Evolutionary conservation across 2,888 invertebrate species (phyloP).

Genomic region (Hydriomena furcata): DNA sequence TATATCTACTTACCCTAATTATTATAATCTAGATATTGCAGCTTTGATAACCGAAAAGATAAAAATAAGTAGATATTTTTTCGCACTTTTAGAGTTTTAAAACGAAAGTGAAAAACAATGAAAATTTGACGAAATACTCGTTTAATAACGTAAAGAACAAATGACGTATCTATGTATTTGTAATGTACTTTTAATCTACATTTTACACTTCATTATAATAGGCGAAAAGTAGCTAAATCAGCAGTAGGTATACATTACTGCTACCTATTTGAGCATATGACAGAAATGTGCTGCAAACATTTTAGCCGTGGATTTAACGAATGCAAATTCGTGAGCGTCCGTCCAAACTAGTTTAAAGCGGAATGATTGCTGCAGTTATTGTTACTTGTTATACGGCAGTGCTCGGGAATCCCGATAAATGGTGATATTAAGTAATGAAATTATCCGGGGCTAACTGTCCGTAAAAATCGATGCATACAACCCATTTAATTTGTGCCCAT

Average conservation of each 20-base stretch:
- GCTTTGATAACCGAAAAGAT: no score
- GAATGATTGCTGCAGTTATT: slow-evolving; percentile 46
- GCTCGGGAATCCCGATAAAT: slow-evolving; percentile 33
- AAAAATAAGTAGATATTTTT: no score
- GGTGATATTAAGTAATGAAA: slow-evolving; percentile 11
- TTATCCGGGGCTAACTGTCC: slow-evolving; percentile 7
- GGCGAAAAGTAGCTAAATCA: neutral
- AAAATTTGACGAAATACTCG: no score
- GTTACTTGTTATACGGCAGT: slow-evolving; percentile 33
- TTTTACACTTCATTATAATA: no score
- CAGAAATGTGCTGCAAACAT: slow-evolving; percentile 39
- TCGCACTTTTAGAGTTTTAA: no score
- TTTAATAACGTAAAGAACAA: no score
- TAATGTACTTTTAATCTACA: no score
- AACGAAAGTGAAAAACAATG: no score
- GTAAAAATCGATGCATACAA: slow-evolving; percentile 8
- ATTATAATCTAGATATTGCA: no score
- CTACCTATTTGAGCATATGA: slow-evolving; percentile 32
- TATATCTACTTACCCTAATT: no score
- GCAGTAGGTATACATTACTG: slow-evolving; percentile 9
- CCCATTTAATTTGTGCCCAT: slow-evolving; percentile 4
- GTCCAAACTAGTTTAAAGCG: slow-evolving; percentile 39
- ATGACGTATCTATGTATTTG: no score
- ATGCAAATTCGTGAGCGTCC: slow-evolving; percentile 48
- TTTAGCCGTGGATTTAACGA: slow-evolving; percentile 46